Conservation (phyloP, 2,888 invertebrate species). For the Masnerella sp. region DNA sequence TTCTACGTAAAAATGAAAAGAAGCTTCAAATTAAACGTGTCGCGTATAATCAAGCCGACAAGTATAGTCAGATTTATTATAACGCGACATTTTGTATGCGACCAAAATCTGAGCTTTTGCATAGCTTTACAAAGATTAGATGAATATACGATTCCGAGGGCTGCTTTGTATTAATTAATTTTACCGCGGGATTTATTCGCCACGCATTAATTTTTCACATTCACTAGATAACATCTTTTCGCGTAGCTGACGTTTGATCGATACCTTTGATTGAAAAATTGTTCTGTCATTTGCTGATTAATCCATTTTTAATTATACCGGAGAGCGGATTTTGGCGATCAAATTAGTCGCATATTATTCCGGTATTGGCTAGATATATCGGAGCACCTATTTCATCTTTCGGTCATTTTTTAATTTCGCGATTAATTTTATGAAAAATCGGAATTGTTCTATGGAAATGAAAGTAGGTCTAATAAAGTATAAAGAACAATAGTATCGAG, state of each 20-base stretch:
- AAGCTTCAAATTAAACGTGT: constrained; percentile 61
- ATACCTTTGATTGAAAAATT: background rate
- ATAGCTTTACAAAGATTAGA: background rate
- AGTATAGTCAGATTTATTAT: no score
- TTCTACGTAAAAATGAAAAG: constrained; percentile 48
- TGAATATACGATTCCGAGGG: background rate
- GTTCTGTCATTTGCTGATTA: background rate
- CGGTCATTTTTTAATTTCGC: no score
- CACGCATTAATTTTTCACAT: background rate
- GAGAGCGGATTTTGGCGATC: background rate
- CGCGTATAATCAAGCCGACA: no score
- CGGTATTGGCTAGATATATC: no score
- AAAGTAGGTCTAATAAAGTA: no score
- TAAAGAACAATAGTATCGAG: no score
- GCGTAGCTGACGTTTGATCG: background rate
- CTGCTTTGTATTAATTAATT: background rate
- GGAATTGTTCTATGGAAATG: no score
- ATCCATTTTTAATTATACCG: no score
- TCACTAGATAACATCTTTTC: background rate
- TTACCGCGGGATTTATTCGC: background rate
- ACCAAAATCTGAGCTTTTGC: background rate
- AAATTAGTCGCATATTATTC: background rate
- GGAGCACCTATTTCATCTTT: no score
- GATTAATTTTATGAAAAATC: no score
- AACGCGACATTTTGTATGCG: background rate